Evolutionary conservation across 2,113 vertebrate species (phyloP).

Genomic region (Gnathonemus echidnorhynchus): DNA sequence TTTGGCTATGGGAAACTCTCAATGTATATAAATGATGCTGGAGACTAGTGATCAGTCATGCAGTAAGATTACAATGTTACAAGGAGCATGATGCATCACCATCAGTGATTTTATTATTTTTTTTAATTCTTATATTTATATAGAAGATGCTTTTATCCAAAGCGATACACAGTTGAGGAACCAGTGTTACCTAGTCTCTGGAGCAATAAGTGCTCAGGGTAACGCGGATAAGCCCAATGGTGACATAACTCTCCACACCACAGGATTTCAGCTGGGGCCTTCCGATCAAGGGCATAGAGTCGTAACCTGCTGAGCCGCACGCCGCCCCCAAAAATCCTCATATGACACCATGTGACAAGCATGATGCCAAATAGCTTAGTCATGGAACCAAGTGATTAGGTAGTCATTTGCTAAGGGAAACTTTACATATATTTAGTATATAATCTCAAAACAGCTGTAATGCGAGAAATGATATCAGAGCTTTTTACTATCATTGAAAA

Average conservation of each 20-base stretch:
- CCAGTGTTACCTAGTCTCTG: background rate
- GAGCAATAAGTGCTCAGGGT: background rate
- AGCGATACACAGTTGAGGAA: background rate
- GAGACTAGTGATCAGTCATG: background rate
- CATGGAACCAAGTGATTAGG: background rate
- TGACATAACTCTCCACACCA: background rate
- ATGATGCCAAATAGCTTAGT: background rate
- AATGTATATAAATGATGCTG: background rate
- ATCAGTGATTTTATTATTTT: background rate
- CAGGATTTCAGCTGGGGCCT: background rate
- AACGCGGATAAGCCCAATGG: background rate
- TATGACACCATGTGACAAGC: background rate
- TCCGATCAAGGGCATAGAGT: background rate
- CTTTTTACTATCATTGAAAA: background rate
- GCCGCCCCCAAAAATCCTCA: background rate
- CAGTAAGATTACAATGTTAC: background rate
- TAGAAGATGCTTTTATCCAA: background rate
- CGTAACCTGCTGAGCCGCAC: background rate
- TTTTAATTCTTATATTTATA: background rate
- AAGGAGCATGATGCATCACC: background rate
- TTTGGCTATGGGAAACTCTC: constrained; percentile 12
- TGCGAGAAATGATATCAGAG: background rate
- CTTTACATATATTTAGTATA: background rate
- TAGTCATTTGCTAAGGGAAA: background rate
- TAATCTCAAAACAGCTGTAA: background rate